Evolutionary conservation across 1,140 invertebrate species (phyloP).

Genomic region (Euura lappo): DNA sequence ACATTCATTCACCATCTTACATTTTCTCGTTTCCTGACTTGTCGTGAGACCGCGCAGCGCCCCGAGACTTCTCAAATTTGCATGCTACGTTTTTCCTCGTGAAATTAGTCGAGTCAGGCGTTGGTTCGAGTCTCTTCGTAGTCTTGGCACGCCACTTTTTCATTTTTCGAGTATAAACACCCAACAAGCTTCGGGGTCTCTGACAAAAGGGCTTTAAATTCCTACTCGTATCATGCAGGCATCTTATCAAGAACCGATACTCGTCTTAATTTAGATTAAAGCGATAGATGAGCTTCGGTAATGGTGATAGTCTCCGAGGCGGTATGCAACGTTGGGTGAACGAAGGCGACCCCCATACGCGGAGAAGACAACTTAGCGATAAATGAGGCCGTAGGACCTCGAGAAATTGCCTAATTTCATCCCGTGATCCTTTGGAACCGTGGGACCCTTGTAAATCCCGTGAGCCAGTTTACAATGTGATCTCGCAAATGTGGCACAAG

Average conservation of each 20-base stretch:
- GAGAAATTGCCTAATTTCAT: conserved; percentile 9
- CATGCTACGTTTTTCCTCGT: conserved; percentile 2
- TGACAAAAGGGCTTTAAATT: too few species aligned
- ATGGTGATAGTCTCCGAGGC: neutral
- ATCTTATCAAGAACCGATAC: too few species aligned
- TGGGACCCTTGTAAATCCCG: conserved; percentile 11
- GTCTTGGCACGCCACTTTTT: neutral
- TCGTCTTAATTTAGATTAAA: too few species aligned
- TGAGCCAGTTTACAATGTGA: conserved; percentile 2
- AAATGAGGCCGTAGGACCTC: neutral
- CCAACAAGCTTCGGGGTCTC: neutral
- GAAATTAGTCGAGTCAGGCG: conserved; percentile 1
- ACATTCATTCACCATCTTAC: neutral
- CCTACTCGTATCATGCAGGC: too few species aligned
- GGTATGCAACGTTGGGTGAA: neutral
- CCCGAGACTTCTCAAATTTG: neutral
- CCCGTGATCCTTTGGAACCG: conserved; percentile 10
- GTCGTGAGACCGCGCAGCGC: neutral
- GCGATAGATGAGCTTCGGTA: neutral
- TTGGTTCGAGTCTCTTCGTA: neutral
- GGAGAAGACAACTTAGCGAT: neutral
- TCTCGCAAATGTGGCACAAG: neutral
- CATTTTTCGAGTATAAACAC: neutral
- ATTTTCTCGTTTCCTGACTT: neutral
- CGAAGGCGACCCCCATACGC: neutral